phyloP scores from a whole-genome alignment of 2,113 vertebrate genomes.

The Egretta garzetta region DNA sequence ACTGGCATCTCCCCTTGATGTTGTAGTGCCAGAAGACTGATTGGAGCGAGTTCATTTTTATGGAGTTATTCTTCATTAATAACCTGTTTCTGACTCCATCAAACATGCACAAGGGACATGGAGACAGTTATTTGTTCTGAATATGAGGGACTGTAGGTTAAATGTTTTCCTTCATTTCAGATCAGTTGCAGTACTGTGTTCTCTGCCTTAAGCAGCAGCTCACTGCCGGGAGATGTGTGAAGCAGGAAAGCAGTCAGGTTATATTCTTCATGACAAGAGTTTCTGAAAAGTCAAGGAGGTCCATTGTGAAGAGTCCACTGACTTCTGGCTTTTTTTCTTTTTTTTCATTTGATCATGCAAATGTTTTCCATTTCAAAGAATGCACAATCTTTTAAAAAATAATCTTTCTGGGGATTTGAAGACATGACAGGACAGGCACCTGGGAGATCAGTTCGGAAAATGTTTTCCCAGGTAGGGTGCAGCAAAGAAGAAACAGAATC shows the following conservation, averaged over 20 bases:
- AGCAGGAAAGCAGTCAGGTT: neutral
- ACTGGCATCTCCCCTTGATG: conserved; percentile 36
- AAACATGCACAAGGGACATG: neutral
- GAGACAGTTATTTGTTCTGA: conserved; percentile 25
- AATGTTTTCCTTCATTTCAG: conserved; percentile 26
- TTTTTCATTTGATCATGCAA: neutral
- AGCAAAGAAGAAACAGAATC: neutral
- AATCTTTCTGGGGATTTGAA: neutral
- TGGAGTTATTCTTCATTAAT: conserved; percentile 53
- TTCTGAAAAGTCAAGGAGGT: neutral
- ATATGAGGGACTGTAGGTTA: neutral
- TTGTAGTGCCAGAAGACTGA: conserved; percentile 17
- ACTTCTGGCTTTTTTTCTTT: neutral
- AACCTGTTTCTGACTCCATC: neutral
- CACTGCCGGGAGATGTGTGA: neutral
- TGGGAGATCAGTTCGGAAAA: neutral
- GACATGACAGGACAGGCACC: neutral
- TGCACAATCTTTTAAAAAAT: neutral
- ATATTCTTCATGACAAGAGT: neutral
- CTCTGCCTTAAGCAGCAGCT: neutral
- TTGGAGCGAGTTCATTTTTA: conserved; percentile 26
- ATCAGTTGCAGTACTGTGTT: neutral
- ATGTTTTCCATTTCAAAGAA: neutral
- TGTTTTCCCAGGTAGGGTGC: neutral
- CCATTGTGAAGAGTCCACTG: neutral